Percentiles rank a stretch among this genome's conserved stretches.
These are phyloP conservation scores for Maniola jurtina DNA, from an alignment of 1,140 invertebrate genomes.

Conservation along the genomic window DNA sequence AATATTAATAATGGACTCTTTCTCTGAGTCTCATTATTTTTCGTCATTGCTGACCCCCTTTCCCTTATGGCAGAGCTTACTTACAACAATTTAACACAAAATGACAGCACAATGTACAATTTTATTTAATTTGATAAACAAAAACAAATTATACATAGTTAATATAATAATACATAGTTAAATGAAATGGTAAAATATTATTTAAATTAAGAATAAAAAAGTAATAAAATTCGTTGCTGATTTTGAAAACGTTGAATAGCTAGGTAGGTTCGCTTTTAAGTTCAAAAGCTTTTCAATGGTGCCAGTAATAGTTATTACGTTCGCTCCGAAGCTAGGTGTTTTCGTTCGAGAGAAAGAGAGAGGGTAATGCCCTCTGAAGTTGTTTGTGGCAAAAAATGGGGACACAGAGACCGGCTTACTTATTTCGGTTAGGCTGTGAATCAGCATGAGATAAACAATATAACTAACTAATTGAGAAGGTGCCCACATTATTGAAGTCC, in stretches of 20 bases:
- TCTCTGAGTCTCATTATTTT: no score
- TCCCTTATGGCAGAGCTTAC: no score
- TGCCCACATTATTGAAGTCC: conserved; percentile 34
- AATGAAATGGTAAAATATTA: neutral
- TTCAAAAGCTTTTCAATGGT: conserved; percentile 27
- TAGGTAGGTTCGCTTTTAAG: no score
- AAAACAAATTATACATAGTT: neutral
- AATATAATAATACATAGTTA: neutral
- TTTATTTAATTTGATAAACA: no score
- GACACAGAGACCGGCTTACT: conserved; percentile 69
- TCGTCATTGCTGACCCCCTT: no score
- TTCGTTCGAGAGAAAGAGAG: conserved; percentile 62
- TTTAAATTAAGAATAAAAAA: neutral
- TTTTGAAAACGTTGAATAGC: conserved; percentile 16
- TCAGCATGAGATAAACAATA: conserved; percentile 72
- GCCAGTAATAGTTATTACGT: conserved; percentile 42
- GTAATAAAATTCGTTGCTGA: neutral
- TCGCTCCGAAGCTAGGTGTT: conserved; percentile 60
- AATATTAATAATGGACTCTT: no score
- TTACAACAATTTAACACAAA: no score
- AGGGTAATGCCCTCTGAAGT: conserved; percentile 73
- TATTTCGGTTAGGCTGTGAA: conserved; percentile 71
- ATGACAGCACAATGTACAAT: no score
- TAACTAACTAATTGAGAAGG: conserved; percentile 45
- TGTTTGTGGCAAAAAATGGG: conserved; percentile 77